Percentiles rank a stretch among this genome's conserved stretches.
These are phyloP conservation scores for Phanerotoma sp. DNA, from an alignment of 2,888 invertebrate species.

Conservation along the genomic window DNA sequence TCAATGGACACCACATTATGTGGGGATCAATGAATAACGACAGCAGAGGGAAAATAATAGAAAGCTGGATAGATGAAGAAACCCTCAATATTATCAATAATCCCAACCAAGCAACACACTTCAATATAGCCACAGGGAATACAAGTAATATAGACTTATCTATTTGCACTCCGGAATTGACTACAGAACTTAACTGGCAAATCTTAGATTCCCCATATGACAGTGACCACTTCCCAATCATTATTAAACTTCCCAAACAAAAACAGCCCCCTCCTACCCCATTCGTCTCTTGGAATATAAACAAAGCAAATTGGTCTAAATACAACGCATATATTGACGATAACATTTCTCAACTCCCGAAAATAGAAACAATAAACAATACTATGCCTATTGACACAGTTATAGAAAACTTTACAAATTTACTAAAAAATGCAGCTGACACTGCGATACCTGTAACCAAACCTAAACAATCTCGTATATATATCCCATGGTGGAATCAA, in stretches of 20 bases:
- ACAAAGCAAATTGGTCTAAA: too few relatives aligned
- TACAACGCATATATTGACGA: too few relatives aligned
- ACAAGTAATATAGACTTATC: not conserved
- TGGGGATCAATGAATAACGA: conserved; percentile 30
- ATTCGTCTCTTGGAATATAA: too few relatives aligned
- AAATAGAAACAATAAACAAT: too few relatives aligned
- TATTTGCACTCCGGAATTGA: not conserved
- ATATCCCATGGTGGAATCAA: conserved; percentile 30
- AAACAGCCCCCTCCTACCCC: too few relatives aligned
- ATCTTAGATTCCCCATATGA: not conserved
- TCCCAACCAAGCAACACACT: conserved; percentile 1
- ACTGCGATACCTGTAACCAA: too few relatives aligned
- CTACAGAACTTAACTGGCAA: not conserved
- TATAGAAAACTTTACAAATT: too few relatives aligned
- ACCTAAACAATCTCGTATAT: conserved; percentile 1
- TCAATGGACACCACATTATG: conserved; percentile 29
- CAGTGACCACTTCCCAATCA: conserved; percentile 6
- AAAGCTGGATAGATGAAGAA: not conserved
- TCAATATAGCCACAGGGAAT: not conserved
- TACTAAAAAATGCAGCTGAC: too few relatives aligned
- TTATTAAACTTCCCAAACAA: not conserved
- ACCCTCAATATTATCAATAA: not conserved
- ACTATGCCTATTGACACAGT: too few relatives aligned
- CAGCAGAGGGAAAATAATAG: conserved; percentile 23
- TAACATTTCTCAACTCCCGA: too few relatives aligned